Conservation (phyloP, 2,888 invertebrate species). For the Galeruca laticollis region DNA sequence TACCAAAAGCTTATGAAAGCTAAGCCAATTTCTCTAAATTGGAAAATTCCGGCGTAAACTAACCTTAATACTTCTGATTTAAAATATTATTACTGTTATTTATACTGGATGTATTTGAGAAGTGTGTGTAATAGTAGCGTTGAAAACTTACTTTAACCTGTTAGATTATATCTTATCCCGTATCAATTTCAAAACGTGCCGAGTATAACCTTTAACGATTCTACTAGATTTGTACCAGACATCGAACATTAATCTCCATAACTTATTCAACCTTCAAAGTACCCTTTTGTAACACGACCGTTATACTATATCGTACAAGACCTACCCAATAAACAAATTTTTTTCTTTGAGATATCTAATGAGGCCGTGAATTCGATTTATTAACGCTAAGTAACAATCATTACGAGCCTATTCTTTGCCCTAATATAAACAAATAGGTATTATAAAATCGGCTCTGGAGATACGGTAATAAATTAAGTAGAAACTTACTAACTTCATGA, state of each 20-base stretch:
- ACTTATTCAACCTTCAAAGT: background rate
- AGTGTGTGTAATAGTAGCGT: too few species aligned
- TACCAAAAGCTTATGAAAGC: too few species aligned
- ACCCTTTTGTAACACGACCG: background rate
- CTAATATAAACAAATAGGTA: constrained; percentile 23
- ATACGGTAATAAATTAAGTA: constrained; percentile 8
- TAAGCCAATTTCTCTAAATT: too few species aligned
- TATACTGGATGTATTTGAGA: too few species aligned
- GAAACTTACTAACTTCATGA: constrained; percentile 11
- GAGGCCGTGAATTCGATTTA: constrained; percentile 23
- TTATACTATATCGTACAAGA: constrained; percentile 9
- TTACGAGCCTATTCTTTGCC: constrained; percentile 15
- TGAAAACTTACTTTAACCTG: background rate
- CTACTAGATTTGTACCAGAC: background rate
- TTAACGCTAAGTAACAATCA: constrained; percentile 21
- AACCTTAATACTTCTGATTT: too few species aligned
- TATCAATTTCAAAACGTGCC: background rate
- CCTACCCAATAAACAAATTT: constrained; percentile 15
- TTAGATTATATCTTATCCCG: background rate
- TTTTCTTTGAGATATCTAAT: constrained; percentile 21
- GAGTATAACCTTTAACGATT: background rate
- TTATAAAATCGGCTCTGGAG: background rate
- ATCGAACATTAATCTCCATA: background rate
- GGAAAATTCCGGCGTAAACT: too few species aligned
- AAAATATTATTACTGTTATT: too few species aligned